Evolutionary conservation across 1,140 invertebrate species (phyloP), one percentile per base, ranked within the genome.

Genomic region (Caenorhabditis inopinata): DNA sequence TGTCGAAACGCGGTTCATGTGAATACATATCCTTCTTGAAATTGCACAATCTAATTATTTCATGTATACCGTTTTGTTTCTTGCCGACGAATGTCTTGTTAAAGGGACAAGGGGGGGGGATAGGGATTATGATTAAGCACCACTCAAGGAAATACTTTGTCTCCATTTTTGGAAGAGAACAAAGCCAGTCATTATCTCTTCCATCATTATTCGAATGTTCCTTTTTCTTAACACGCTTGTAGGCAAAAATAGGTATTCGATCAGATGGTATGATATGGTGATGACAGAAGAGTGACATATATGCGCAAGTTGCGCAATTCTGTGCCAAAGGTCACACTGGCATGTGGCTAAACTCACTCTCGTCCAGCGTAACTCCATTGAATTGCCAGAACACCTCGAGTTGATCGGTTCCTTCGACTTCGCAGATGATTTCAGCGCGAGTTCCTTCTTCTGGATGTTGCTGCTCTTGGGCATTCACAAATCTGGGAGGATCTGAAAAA

Each of bases 371-470:
- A 14, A 74, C 32, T 27, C 83, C 83, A 21, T 83, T 78, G 53
- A 82, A 83, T 46, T 83, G 83, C 83, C 83, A 83, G 78, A 83
- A 82, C n/a, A 83, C 74, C 46, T 82, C 80, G 46, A 80, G 62
- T 42, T 49, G 45, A 14, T 78, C 76, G 18, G 38, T 48, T 12
- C 76, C 83, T 18, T 83, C 83, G 14, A 83, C 83, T 49, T 80
- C 35, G 62, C 83, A 83, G 2, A 45, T 49, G 49, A 83, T 83
- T 47, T 80, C 80, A 18, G 83, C 83, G 18, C 25, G 46, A 1
- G 76, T 83, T 25, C 82, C 82, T 25, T 83, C 82, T 29, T 83
- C 83, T n/a, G 83, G 83, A 38, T 83, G 83, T 47, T 83, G 83
- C n/a, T 74, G 49, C 2, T 47, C 25, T 46, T 79, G 23, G 12